phyloP scores from a whole-genome alignment of 2,797 vertebrate genomes.

The Chelidonichthys spinosus region DNA sequence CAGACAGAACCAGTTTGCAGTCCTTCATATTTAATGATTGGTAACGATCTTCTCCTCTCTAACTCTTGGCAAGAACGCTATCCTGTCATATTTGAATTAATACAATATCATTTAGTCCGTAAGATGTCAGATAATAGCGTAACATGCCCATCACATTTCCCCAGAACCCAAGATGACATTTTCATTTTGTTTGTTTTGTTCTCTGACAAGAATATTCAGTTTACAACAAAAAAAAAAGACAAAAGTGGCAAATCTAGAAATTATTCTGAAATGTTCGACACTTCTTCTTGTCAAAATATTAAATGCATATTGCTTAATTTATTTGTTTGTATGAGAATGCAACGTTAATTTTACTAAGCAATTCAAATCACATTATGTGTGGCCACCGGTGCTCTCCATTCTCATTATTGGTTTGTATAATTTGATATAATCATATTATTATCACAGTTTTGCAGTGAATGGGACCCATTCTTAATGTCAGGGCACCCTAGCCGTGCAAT shows the following conservation, averaged over 20 bases:
- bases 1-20: not conserved
- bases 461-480: constrained; percentile 61
- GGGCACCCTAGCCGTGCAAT: constrained; percentile 6
- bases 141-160: not conserved
- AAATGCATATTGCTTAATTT: not conserved
- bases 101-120: not conserved
- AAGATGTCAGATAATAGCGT: not conserved
- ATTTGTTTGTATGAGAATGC: too few relatives aligned
- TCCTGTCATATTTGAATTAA: not conserved
- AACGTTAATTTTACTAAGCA: too few relatives aligned
- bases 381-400: too few relatives aligned
- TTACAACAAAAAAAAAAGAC: not conserved
- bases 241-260: not conserved
- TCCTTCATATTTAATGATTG: not conserved
- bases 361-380: not conserved
- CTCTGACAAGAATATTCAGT: not conserved
- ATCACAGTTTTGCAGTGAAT: constrained; percentile 45
- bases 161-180: not conserved
- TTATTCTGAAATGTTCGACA: not conserved
- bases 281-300: not conserved
- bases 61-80: not conserved
- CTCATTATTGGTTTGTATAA: not conserved
- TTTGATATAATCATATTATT: constrained; percentile 25
- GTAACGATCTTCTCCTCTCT: not conserved
- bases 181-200: not conserved